Evolutionary conservation across 2,888 invertebrate species (phyloP).

Genomic region (Lochmaea crataegi): DNA sequence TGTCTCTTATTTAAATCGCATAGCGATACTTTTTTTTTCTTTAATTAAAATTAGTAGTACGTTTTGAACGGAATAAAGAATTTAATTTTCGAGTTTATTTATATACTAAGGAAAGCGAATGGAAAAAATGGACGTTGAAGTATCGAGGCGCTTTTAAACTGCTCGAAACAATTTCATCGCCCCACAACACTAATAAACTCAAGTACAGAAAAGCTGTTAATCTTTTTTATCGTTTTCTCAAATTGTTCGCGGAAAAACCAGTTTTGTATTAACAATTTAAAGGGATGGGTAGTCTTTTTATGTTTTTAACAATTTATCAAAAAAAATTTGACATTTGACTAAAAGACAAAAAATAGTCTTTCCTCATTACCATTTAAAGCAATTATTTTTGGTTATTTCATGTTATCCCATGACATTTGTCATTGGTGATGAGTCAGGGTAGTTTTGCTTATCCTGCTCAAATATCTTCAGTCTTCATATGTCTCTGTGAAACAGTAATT

Average conservation of each 20-base stretch:
- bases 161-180: slow-evolving; percentile 2
- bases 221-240: background rate
- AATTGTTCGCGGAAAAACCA: background rate
- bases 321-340: too few relatives aligned
- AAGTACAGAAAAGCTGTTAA: slow-evolving; percentile 3
- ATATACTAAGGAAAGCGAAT: slow-evolving; percentile 6
- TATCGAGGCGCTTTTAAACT: background rate
- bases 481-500: too few relatives aligned
- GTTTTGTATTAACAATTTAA: background rate
- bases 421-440: too few relatives aligned
- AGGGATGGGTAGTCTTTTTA: background rate
- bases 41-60: too few relatives aligned
- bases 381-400: too few relatives aligned
- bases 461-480: too few relatives aligned
- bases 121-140: slow-evolving; percentile 7
- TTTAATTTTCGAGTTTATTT: background rate
- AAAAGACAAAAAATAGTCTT: too few relatives aligned
- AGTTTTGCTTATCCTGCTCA: too few relatives aligned
- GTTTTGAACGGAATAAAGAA: background rate
- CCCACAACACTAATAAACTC: slow-evolving; percentile 15
- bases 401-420: too few relatives aligned
- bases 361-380: too few relatives aligned
- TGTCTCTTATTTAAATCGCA: background rate
- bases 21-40: too few relatives aligned
- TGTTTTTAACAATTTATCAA: background rate